These are phyloP conservation scores for Zosterops borbonicus DNA, from an alignment of 2,113 vertebrate genomes.

Conservation along the genomic window DNA sequence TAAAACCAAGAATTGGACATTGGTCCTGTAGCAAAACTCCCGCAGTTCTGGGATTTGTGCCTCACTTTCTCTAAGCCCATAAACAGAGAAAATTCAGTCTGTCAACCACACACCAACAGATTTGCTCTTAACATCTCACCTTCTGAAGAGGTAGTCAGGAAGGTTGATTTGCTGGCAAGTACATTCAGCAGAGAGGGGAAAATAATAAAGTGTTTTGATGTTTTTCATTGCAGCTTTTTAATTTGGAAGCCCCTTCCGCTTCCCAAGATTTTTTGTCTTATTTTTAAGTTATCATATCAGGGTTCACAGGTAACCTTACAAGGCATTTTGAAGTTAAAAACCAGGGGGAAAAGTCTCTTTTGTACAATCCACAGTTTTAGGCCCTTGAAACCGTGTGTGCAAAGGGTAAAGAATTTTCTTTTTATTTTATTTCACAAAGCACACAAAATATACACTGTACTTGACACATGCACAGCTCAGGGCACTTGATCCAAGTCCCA, in stretches of 20 bases:
- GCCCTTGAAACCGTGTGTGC: neutral
- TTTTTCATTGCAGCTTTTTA: neutral
- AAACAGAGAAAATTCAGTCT: neutral
- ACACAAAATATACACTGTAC: rapidly evolving
- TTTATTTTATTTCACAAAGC: neutral
- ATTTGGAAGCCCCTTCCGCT: neutral
- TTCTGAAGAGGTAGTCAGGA: neutral
- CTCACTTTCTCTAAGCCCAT: neutral
- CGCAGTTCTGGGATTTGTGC: neutral
- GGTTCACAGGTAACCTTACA: neutral
- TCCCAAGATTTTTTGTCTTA: neutral
- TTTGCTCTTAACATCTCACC: neutral
- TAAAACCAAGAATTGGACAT: rapidly evolving
- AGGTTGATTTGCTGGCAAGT: rapidly evolving
- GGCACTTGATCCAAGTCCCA: neutral
- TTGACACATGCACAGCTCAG: neutral
- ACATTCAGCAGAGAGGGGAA: neutral
- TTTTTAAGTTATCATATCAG: neutral
- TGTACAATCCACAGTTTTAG: neutral
- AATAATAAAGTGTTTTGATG: neutral
- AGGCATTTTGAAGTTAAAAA: neutral
- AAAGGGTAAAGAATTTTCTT: neutral
- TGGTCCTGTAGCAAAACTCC: rapidly evolving
- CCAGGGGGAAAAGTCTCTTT: neutral
- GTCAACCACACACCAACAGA: neutral